These are phyloP conservation scores for Dasyurus viverrinus DNA, from an alignment of 2,113 vertebrate species.

Conservation along the genomic window DNA sequence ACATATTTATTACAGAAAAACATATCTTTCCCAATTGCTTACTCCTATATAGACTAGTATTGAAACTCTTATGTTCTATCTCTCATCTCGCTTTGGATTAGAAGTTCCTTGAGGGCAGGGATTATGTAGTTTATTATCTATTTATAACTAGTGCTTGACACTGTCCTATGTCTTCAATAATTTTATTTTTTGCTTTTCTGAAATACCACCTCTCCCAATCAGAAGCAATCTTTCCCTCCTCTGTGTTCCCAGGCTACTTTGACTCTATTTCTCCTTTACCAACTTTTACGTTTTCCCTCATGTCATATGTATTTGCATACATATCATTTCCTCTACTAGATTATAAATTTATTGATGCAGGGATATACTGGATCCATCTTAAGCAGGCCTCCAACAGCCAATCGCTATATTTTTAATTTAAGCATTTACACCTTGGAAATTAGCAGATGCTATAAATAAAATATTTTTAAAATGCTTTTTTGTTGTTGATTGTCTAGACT, in stretches of 20 bases:
- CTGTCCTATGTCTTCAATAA: not conserved
- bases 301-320: not conserved
- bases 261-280: not conserved
- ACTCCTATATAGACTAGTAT: not conserved
- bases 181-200: not conserved
- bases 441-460: not conserved
- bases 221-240: not conserved
- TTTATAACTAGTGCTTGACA: not conserved
- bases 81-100: not conserved
- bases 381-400: not conserved
- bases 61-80: not conserved
- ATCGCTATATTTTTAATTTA: not conserved
- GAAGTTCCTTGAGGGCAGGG: not conserved
- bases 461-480: too few relatives aligned
- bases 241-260: not conserved
- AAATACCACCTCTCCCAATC: not conserved
- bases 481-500: not conserved
- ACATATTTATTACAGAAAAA: not conserved
- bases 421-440: not conserved
- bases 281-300: not conserved
- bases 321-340: not conserved
- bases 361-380: not conserved
- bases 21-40: not conserved
- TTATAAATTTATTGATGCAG: not conserved
- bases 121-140: not conserved